A percentile compares a stretch with the other conserved stretches of the same genome.
These are phyloP conservation scores for Zonotrichia leucophrys DNA, from an alignment of 2,113 vertebrate species.

Conservation along the genomic window DNA sequence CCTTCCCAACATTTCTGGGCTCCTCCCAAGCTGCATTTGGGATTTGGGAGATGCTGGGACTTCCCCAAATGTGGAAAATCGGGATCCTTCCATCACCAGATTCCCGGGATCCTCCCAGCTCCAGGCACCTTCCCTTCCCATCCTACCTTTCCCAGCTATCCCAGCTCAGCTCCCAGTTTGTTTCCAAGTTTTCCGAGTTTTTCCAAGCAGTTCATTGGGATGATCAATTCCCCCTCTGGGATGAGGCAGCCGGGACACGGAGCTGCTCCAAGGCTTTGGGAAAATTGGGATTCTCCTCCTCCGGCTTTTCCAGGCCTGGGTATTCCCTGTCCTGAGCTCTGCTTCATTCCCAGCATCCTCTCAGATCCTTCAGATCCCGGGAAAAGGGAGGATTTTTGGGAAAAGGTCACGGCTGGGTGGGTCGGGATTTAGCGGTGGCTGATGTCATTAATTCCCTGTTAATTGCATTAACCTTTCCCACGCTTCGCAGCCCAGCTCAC, in stretches of 20 bases:
- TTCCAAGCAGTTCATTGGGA: neutral
- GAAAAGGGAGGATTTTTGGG: neutral
- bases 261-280: neutral
- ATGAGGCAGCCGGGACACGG: rapidly evolving
- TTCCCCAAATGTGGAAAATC: rapidly evolving
- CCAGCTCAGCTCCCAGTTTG: neutral
- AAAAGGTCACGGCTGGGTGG: neutral
- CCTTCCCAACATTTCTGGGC: neutral
- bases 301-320: rapidly evolving
- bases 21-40: neutral
- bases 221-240: neutral
- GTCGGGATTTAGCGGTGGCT: neutral
- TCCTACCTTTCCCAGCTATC: neutral
- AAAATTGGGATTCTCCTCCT: neutral
- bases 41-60: neutral
- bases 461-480: slow-evolving; percentile 23
- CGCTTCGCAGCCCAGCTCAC: neutral
- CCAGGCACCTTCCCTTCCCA: neutral
- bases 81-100: neutral
- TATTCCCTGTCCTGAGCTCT: neutral
- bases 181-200: neutral
- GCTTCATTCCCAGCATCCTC: neutral
- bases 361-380: rapidly evolving
- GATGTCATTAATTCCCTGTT: neutral
- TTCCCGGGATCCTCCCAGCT: neutral